Evolutionary conservation across 2,797 vertebrate species (phyloP).

Genomic region (Pelochelys cantorii): DNA sequence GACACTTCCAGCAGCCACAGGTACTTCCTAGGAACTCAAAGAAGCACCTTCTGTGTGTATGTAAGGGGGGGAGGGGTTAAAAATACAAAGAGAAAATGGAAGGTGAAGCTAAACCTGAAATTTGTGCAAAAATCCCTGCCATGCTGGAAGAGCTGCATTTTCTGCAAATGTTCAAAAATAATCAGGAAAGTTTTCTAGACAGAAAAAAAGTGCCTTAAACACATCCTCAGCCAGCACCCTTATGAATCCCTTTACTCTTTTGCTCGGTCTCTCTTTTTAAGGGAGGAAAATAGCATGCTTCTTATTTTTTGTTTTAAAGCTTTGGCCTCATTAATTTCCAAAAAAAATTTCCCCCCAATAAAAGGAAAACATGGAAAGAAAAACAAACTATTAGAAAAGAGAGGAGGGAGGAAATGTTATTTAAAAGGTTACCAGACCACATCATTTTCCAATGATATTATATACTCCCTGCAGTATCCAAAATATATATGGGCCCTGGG

Average conservation of each 20-base stretch:
- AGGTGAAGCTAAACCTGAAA: not conserved
- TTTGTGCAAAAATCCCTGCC: not conserved
- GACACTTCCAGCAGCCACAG: constrained; percentile 65
- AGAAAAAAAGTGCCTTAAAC: constrained; percentile 62
- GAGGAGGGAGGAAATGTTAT: constrained; percentile 99
- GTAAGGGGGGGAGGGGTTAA: not conserved
- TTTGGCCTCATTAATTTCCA: constrained; percentile 81
- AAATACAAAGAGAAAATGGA: constrained; percentile 47
- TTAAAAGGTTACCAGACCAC: constrained; percentile 99
- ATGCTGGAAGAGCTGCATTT: not conserved
- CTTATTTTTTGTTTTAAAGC: constrained; percentile 72
- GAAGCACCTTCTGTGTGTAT: constrained; percentile 1
- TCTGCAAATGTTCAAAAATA: constrained; percentile 58
- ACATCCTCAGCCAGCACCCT: constrained; percentile 64
- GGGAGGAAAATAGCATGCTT: not conserved
- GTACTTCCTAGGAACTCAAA: constrained; percentile 72
- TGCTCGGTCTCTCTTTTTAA: not conserved
- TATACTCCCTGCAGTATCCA: constrained; percentile 99
- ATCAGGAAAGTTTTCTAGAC: constrained; percentile 76
- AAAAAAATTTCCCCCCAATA: constrained; percentile 87
- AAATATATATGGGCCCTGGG: constrained; percentile 96
- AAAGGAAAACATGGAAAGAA: constrained; percentile 99
- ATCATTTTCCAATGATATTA: constrained; percentile 99
- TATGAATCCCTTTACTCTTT: constrained; percentile 67
- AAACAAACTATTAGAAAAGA: constrained; percentile 99